A percentile compares a stretch with the other conserved stretches of the same genome.
These are phyloP conservation scores for Gambusia affinis DNA, from an alignment of 2,113 vertebrate species.

Conservation along the genomic window DNA sequence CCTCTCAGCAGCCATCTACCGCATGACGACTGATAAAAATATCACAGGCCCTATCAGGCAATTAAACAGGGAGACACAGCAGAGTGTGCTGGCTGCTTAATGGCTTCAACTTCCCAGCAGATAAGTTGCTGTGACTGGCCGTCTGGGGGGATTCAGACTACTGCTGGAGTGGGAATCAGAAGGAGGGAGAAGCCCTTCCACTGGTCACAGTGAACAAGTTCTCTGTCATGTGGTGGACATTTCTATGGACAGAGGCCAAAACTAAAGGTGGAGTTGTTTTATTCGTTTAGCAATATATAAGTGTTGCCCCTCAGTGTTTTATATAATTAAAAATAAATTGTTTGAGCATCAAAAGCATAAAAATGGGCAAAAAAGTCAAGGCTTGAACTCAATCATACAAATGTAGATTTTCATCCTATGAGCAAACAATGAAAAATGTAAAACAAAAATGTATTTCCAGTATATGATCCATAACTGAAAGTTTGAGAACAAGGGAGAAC, in stretches of 20 bases:
- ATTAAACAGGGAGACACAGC: conserved; percentile 72
- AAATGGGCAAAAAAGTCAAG: neutral
- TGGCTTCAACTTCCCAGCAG: conserved; percentile 43
- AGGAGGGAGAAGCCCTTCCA: conserved; percentile 48
- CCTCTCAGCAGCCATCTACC: conserved; percentile 53
- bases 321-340: neutral
- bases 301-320: neutral
- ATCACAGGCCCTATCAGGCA: conserved; percentile 74
- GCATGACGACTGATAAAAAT: conserved; percentile 75
- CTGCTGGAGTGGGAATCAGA: conserved; percentile 59
- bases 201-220: conserved; percentile 38
- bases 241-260: neutral
- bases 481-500: neutral
- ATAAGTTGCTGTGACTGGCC: conserved; percentile 47
- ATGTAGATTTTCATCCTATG: neutral
- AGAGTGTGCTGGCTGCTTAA: conserved; percentile 65
- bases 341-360: neutral
- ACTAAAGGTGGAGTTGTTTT: neutral
- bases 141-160: conserved; percentile 47
- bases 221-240: conserved; percentile 14
- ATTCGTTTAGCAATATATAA: neutral
- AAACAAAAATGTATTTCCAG: too few relatives aligned
- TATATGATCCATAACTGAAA: too few relatives aligned
- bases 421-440: too few relatives aligned
- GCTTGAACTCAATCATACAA: neutral